Evolutionary conservation across 2,797 vertebrate genomes (phyloP).

Genomic region (Limosa lapponica): DNA sequence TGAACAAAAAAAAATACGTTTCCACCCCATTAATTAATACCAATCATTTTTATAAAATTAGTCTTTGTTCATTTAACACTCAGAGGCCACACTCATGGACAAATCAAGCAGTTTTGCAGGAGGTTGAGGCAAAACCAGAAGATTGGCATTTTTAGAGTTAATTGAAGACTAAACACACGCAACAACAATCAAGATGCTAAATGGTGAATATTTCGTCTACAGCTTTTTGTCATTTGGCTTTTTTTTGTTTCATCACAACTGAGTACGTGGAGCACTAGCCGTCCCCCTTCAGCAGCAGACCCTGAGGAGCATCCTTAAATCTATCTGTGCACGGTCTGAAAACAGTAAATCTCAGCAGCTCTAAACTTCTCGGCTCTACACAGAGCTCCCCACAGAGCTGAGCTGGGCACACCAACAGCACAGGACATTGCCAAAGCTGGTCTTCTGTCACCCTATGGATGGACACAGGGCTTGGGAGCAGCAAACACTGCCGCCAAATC

Average conservation of each 20-base stretch:
- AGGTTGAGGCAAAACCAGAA: not conserved
- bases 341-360: not conserved
- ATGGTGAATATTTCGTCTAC: not conserved
- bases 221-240: not conserved
- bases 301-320: not conserved
- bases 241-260: not conserved
- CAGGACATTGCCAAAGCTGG: not conserved
- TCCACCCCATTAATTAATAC: not conserved
- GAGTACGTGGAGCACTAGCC: not conserved
- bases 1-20: not conserved
- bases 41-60: not conserved
- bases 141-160: not conserved
- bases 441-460: not conserved
- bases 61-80: not conserved
- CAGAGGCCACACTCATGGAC: not conserved
- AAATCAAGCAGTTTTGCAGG: not conserved
- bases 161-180: not conserved
- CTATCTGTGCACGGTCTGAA: accelerated
- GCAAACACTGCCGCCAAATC: accelerated
- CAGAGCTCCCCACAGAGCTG: not conserved
- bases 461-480: accelerated
- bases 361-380: not conserved
- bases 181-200: not conserved
- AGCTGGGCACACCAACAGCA: not conserved
- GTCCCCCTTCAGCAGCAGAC: not conserved